These are phyloP conservation scores for Synergus laeviventris DNA, from an alignment of 2,888 invertebrate genomes.

Conservation along the genomic window DNA sequence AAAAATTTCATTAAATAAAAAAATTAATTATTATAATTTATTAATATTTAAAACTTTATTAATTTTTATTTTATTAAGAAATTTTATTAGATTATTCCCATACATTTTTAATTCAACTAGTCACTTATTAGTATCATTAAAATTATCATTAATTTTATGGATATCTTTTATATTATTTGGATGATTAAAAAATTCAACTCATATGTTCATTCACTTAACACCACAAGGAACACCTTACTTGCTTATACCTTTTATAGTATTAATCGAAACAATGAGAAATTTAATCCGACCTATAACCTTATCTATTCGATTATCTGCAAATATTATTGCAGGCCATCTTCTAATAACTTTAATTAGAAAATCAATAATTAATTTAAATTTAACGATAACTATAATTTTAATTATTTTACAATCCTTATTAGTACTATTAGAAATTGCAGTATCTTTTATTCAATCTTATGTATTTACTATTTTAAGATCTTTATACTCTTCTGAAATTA, in stretches of 20 bases:
- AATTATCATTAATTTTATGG: constrained; percentile 81
- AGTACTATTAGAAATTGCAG: constrained; percentile 79
- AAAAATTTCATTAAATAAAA: constrained; percentile 77
- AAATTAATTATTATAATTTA: constrained; percentile 71
- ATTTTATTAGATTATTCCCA: constrained; percentile 83
- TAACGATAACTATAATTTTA: constrained; percentile 68
- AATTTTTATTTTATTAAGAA: constrained; percentile 81
- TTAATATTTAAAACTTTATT: constrained; percentile 80
- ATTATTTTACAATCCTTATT: constrained; percentile 78
- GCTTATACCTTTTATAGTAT: constrained; percentile 85
- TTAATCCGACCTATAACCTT: constrained; percentile 84
- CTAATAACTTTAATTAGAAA: constrained; percentile 81
- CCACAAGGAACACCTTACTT: constrained; percentile 82
- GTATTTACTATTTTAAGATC: constrained; percentile 82
- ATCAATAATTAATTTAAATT: constrained; percentile 71
- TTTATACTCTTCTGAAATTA: constrained; percentile 83
- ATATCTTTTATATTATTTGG: constrained; percentile 82
- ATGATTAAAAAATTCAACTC: constrained; percentile 79
- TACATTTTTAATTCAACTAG: constrained; percentile 85
- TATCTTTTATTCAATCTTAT: constrained; percentile 83
- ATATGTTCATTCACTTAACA: constrained; percentile 83
- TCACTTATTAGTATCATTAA: constrained; percentile 80
- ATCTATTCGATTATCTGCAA: constrained; percentile 84
- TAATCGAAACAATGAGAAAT: constrained; percentile 87
- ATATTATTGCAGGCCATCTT: constrained; percentile 86